A percentile compares a stretch with the other conserved stretches of the same genome.
Conservation (phyloP, 2,797 vertebrate species). For the Melanotaenia parkinsoni region DNA sequence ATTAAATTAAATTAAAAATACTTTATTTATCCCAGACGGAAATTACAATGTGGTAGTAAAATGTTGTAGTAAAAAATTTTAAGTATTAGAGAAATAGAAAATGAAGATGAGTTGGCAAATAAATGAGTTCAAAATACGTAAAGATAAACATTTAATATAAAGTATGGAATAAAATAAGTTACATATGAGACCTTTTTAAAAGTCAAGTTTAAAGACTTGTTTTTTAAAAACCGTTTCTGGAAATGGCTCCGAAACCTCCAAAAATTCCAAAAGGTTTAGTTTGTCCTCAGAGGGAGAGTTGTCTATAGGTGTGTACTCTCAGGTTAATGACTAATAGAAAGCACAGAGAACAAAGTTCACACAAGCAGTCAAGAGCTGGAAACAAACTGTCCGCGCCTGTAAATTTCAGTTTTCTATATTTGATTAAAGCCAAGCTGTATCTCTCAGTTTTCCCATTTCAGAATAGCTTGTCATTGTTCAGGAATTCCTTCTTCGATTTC, state of each 20-base stretch:
- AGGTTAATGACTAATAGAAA: constrained; percentile 84
- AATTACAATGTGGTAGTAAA: no score
- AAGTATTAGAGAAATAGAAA: no score
- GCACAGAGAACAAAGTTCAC: constrained; percentile 71
- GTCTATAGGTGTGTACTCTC: constrained; percentile 71
- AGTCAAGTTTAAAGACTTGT: background rate
- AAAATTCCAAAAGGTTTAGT: constrained; percentile 37
- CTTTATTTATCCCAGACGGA: no score
- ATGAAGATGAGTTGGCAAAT: no score
- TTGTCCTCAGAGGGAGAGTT: constrained; percentile 50
- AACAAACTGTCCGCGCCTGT: constrained; percentile 22
- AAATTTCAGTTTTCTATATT: constrained; percentile 39
- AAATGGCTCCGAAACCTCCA: constrained; percentile 17
- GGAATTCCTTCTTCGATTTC: background rate
- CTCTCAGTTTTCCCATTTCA: constrained; percentile 14
- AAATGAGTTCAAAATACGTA: no score
- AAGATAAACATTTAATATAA: no score
- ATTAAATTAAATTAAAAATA: no score
- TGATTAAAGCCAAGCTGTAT: constrained; percentile 21
- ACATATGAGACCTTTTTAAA: background rate
- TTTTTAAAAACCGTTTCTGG: constrained; percentile 1
- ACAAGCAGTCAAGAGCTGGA: constrained; percentile 46
- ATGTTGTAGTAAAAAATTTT: no score
- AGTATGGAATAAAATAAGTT: no score
- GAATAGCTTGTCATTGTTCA: background rate